Evolutionary conservation across 1,140 invertebrate genomes (phyloP), one percentile per base, ranked within the genome.

Genomic region (Lordiphosa clarofinis): DNA sequence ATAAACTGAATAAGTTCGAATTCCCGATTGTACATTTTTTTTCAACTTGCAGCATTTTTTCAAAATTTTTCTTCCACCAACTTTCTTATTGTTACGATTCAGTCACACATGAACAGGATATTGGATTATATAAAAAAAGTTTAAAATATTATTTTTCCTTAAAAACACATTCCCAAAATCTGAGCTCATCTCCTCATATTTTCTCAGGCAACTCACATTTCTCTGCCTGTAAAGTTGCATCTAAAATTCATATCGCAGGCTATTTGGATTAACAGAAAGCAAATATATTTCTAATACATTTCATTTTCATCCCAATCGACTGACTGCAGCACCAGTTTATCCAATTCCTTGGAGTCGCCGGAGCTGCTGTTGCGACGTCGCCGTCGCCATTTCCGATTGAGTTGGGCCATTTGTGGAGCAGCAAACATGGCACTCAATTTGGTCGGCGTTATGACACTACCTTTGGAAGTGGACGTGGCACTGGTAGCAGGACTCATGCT

Each of bases 261-360:
- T 61, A 43, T 60, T 66, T 55, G 19, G 39, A 55, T 71, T 67
- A 67, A 67, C 63, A 62, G 53, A 61, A 61, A 62, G 38, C 56
- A 70, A 39, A 69, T 39, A 9, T 46, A 28, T 12, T 13, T 24
- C 73, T 76, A 89, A 63, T 88, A 89, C 59, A 89, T 89, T 46
- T 89, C 88, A 58, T 89, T 89, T 46, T 89, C 88, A 60, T 89
- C 88, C 88, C 88, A 89, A 52, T 89, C 86, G 31, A 89, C 86
- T 2, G 88, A 88, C 63, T 89, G 87, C 38, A 89, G 52, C 21
- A 89, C 87, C 21, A 89, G 67, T 50, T 89, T 88, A 48, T 89
- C 88, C 40, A 89, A 59, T 42, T 89, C 88, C 47, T 88, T 89
- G 38, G 86, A 86, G 59, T 89, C 88, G 4, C 86, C 82, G 5